These are phyloP conservation scores for Tenthredo distinguenda DNA, from an alignment of 2,888 invertebrate species.

Conservation along the genomic window DNA sequence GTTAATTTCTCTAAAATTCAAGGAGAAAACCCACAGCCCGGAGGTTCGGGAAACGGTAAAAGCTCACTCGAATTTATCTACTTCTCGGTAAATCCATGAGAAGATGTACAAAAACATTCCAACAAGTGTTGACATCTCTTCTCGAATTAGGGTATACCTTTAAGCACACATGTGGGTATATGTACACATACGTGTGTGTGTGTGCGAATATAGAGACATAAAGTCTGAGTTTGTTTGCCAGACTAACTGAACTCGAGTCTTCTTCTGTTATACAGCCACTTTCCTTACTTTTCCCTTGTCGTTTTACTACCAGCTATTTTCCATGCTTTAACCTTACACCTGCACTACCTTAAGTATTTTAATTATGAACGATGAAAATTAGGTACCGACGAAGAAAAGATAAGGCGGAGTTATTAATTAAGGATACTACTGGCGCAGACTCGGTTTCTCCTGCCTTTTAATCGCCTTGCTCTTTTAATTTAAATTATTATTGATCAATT, in stretches of 20 bases:
- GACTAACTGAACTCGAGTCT: neutral
- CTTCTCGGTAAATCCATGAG: neutral
- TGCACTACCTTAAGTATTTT: neutral
- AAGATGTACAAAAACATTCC: constrained; percentile 6
- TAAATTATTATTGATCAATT: neutral
- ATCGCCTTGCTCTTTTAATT: neutral
- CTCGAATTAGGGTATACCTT: neutral
- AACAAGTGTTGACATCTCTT: constrained; percentile 27
- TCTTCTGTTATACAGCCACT: neutral
- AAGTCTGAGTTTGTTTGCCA: constrained; percentile 2
- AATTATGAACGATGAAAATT: neutral
- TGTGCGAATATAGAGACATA: neutral
- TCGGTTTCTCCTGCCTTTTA: neutral
- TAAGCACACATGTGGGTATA: neutral
- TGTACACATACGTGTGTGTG: neutral
- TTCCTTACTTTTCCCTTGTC: neutral
- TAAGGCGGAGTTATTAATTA: neutral
- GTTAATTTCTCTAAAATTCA: neutral
- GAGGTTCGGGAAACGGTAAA: neutral
- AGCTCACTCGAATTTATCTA: constrained; percentile 5
- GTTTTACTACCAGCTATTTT: neutral
- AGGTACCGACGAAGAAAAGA: neutral
- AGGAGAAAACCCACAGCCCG: neutral
- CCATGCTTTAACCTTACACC: neutral
- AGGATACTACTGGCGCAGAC: neutral